Conservation (phyloP, 2,797 vertebrate species). For the Mareca penelope region DNA sequence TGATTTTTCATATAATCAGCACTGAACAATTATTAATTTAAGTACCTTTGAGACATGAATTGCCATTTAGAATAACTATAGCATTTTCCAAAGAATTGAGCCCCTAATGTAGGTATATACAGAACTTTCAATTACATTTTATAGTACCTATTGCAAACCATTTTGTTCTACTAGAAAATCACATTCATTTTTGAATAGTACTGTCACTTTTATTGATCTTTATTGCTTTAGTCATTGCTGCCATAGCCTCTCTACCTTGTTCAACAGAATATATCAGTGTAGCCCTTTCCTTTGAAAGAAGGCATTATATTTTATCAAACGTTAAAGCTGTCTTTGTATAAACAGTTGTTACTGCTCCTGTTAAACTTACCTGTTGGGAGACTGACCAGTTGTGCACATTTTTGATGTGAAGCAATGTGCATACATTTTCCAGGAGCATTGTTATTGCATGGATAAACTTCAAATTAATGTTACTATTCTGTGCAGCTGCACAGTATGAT, state of each 20-base stretch:
- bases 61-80: constrained; percentile 10
- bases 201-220: constrained; percentile 47
- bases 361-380: constrained; percentile 8
- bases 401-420: constrained; percentile 1
- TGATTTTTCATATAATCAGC: neutral
- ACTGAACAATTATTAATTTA: constrained; percentile 44
- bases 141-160: constrained; percentile 18
- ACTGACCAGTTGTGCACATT: neutral
- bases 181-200: constrained; percentile 34
- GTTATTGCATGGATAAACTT: neutral
- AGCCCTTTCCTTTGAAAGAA: neutral
- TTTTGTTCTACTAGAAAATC: constrained; percentile 9
- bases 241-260: constrained; percentile 3
- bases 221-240: constrained; percentile 37
- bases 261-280: constrained; percentile 2
- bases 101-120: neutral
- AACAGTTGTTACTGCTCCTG: neutral
- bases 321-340: neutral
- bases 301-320: neutral
- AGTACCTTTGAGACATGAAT: constrained; percentile 38
- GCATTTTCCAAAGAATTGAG: constrained; percentile 25
- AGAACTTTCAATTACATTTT: constrained; percentile 25
- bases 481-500: neutral
- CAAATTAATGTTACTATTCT: constrained; percentile 21
- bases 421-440: neutral